Evolutionary conservation across 2,113 vertebrate genomes (phyloP).

Genomic region (Pseudorectes ferrugineus): DNA sequence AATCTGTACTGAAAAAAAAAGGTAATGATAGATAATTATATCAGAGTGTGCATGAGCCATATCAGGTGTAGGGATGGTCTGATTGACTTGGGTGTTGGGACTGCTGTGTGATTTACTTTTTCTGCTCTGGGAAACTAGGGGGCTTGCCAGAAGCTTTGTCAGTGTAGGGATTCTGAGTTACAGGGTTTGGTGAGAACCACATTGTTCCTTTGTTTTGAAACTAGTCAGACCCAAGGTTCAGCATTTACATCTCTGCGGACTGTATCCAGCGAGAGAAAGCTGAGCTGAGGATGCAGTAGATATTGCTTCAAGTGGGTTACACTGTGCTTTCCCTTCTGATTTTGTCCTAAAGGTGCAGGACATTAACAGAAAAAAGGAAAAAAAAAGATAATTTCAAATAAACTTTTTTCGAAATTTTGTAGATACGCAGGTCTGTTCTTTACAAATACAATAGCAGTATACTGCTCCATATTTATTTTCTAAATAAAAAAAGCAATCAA

Average conservation of each 20-base stretch:
- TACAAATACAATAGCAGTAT: background rate
- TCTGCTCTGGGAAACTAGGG: background rate
- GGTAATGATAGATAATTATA: constrained; percentile 27
- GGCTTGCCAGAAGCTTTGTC: background rate
- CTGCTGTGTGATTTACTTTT: background rate
- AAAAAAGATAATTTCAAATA: background rate
- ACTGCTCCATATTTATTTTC: background rate
- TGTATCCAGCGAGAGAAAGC: background rate
- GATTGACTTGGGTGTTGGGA: background rate
- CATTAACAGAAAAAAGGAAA: background rate
- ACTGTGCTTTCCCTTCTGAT: background rate
- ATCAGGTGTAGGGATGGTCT: constrained; percentile 2
- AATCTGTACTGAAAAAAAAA: background rate
- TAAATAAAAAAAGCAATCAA: background rate
- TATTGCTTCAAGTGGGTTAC: background rate
- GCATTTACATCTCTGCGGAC: background rate
- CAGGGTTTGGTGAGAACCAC: background rate
- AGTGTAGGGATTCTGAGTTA: background rate
- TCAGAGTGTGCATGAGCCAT: background rate
- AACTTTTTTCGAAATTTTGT: background rate
- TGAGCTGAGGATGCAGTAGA: background rate
- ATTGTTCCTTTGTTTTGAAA: background rate
- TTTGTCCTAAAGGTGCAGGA: background rate
- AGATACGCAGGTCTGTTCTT: background rate
- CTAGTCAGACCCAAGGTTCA: background rate